Base-by-base conservation (phyloP, 2,888 invertebrate species). In the Apamea monoglypha region DNA sequence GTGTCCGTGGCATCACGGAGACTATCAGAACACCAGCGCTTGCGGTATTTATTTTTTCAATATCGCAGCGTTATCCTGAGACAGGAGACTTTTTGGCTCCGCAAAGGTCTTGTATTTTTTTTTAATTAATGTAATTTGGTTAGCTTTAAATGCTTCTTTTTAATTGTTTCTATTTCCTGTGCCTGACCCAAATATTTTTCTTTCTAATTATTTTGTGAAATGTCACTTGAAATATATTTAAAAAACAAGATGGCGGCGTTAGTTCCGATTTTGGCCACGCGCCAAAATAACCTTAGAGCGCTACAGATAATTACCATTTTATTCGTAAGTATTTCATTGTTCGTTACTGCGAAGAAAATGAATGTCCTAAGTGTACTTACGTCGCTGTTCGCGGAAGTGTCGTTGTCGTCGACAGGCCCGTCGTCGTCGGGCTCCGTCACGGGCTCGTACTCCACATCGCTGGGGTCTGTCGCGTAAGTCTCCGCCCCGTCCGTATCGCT, bases 301-400 rank as follows among this genome's bases (percentile, higher is more conserved):
- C 56, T 10, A 56, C 10, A 56, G 59, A 53, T 53, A 50, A 21
- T 14, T 59, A 59, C n/a, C n/a, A 59, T 59, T 59, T 59, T 59
- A 59, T n/a, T 59, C n/a, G n/a, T n/a, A 44, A 44, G 40, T 44
- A 59, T 59, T n/a, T n/a, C n/a, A 59, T n/a, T 1, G 12, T 59
- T n/a, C 25, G 1, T 29, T 14, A 59, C n/a, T 56, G 14, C 16
- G 61, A 61, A 16, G 61, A 18, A 61, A 29, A 18, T 63, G 0
- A 16, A 63, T 18, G 29, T 32, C 29, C 16, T 29, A 29, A 29
- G 18, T 18, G 64, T 25, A 92, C 95, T 94, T 82, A 96, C 96
- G 66, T 97, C 97, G 87, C 97, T 97, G 73, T 96, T 97, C 80
- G 96, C 97, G 2, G 97, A 97, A 5, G 97, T 96, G 85, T 95